Base-by-base conservation (phyloP, 2,888 invertebrate species). In the Dioctria linearis region DNA sequence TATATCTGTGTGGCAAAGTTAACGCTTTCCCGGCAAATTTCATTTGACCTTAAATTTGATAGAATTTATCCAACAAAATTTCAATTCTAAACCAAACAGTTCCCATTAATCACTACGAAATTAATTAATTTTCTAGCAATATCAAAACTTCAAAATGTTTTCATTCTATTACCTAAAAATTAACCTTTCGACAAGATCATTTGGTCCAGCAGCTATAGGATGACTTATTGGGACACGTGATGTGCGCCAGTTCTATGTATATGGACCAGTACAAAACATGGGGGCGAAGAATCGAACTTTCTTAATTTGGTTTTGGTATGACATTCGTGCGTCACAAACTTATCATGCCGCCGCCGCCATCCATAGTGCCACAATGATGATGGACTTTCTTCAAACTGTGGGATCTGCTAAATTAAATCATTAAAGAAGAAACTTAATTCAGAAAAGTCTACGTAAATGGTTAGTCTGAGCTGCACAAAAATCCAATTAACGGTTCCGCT, bases 391-490 rank as follows among this genome's bases (percentile, higher is more conserved):
- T 57, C n/a, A 11, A 3, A 13, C 6, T 13, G 43, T 42, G 46
- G 67, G 42, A 67, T 67, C n/a, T 67, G 67, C 67, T 43, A 67
- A 67, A 67, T 67, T 67, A 25, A 67, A 67, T 67, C 67, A 67
- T 46, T 42, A 67, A 46, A 25, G 4, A 42, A 5, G 46, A 46
- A 25, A 25, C 25, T 25, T 25, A 25, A 25, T 25, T 25, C 25
- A 25, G 65, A 42, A 42, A 65, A 46, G 67, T 67, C 67, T 46
- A 43, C 46, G 8, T 46, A 46, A 43, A 46, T 67, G 46, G 42
- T 43, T 49, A 67, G 25, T 8, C 43, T 43, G 43, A 67, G n/a
- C 43, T 46, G 66, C 43, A 43, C 66, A 42, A 67, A 67, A 67
- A 67, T 67, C 46, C 46, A 67, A 67, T 67, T 67, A 67, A 67